These are phyloP conservation scores for Xylota segnis DNA, from an alignment of 2,888 invertebrate genomes.

Conservation along the genomic window DNA sequence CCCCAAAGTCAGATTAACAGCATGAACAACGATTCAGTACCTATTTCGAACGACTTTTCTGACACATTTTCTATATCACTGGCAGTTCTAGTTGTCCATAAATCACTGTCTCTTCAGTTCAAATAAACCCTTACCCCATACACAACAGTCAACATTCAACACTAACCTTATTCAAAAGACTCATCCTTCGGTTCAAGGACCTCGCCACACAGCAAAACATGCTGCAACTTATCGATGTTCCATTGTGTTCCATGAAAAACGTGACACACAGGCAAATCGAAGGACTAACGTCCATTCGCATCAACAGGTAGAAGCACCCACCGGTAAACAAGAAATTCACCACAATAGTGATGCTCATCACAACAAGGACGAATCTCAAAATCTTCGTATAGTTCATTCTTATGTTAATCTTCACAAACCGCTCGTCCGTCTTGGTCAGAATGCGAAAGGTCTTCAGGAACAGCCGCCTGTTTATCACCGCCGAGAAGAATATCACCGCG, in stretches of 20 bases:
- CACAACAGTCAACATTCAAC: neutral
- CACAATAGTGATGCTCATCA: slow-evolving; percentile 19
- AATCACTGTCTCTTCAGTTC: too few relatives aligned
- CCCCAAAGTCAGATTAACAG: too few relatives aligned
- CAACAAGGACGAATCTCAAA: slow-evolving; percentile 32
- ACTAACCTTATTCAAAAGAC: slow-evolving; percentile 75
- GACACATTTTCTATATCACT: too few relatives aligned
- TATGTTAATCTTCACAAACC: slow-evolving; percentile 54
- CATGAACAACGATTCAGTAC: too few relatives aligned
- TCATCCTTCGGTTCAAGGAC: slow-evolving; percentile 63
- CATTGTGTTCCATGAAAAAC: slow-evolving; percentile 61
- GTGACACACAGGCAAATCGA: slow-evolving; percentile 63
- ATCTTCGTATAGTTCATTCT: slow-evolving; percentile 67
- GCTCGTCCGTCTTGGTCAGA: slow-evolving; percentile 28
- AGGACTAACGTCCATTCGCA: slow-evolving; percentile 68
- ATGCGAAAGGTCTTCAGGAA: slow-evolving; percentile 61
- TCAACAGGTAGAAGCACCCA: slow-evolving; percentile 56
- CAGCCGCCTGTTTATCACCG: slow-evolving; percentile 45
- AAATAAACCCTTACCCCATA: too few relatives aligned
- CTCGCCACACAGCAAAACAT: slow-evolving; percentile 62
- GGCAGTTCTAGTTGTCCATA: too few relatives aligned
- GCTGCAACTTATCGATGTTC: slow-evolving; percentile 58
- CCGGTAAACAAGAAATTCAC: slow-evolving; percentile 44
- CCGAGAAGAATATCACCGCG: slow-evolving; percentile 49
- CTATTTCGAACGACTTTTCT: too few relatives aligned